Evolutionary conservation across 2,888 invertebrate species (phyloP), one percentile per base, ranked within the genome.

Genomic region (Tholera decimalis): DNA sequence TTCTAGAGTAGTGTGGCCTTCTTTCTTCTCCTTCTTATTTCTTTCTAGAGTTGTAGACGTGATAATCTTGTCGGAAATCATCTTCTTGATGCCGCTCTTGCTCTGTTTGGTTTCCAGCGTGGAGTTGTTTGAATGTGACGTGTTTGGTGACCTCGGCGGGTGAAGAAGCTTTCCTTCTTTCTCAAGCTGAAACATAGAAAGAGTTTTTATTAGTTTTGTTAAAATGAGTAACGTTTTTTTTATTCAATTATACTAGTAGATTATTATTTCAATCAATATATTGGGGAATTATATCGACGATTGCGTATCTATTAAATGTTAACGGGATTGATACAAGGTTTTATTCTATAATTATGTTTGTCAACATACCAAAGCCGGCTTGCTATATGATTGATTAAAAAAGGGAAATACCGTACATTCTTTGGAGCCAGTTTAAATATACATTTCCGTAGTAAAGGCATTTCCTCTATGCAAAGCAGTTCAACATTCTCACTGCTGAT

Each of bases 81-180:
- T 95, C 83, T 96, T 96, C 84, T 96, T 96, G 70, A 95, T 95
- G 24, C 94, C 95, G 30, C 89, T 86, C 70, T 94, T 96, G 20
- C 86, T 85, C n/a, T 92, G 90, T 83, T 95, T 96, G 0, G 94
- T 95, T 86, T 96, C 95, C 22, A 95, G 76, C 0, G 95, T 95
- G 0, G 95, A 96, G 77, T 95, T 95, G 82, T 95, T 95, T 6
- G 95, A 95, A 68, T 94, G 86, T 15, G 94, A 92, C 43, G 91
- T 89, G 77, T 94, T 92, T 13, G 95, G 95, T 33, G 95, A 94
- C 69, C 86, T 89, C 11, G 95, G 95, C 7, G 95, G 95, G 74
- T 95, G 94, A 24, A 95, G 87, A 30, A 92, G 86, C 70, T 92
- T 93, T 20, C 88, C 94, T 88, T 95, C 95, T 85, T 95, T 95